phyloP scores from a whole-genome alignment of 2,888 invertebrate species.

The Hydroisotoma schaefferi region DNA sequence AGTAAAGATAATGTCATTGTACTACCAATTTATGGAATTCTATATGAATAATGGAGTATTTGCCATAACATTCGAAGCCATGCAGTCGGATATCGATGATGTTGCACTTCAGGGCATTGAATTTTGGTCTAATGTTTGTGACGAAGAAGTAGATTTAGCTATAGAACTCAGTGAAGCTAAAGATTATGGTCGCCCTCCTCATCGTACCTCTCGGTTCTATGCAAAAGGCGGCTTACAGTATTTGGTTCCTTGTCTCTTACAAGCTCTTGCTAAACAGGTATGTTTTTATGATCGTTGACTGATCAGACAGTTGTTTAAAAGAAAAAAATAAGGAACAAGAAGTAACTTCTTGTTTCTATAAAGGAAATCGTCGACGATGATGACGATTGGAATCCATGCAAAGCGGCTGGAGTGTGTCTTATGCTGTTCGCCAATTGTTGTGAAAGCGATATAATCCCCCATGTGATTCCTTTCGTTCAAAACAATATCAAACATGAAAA shows the following conservation, averaged over 20 bases:
- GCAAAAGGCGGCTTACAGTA: conserved; percentile 97
- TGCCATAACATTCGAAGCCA: conserved; percentile 90
- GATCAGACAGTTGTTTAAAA: background rate
- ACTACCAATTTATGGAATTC: conserved; percentile 98
- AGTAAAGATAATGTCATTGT: conserved; percentile 95
- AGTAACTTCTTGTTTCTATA: conserved; percentile 10
- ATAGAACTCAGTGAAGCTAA: conserved; percentile 92
- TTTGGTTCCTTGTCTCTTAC: conserved; percentile 88
- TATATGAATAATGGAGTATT: conserved; percentile 98
- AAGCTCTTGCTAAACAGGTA: conserved; percentile 86
- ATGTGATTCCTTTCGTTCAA: conserved; percentile 93
- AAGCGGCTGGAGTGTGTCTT: conserved; percentile 97
- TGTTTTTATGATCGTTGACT: conserved; percentile 3
- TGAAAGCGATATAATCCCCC: conserved; percentile 93
- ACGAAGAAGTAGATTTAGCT: conserved; percentile 94
- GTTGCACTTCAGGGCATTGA: conserved; percentile 98
- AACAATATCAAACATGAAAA: conserved; percentile 88
- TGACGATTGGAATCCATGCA: conserved; percentile 99
- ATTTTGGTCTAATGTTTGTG: conserved; percentile 99
- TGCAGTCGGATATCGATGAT: conserved; percentile 95
- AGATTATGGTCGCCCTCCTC: conserved; percentile 91
- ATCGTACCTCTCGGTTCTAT: conserved; percentile 88
- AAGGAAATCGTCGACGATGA: conserved; percentile 93
- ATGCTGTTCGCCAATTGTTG: conserved; percentile 97
- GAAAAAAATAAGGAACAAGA: background rate